Evolutionary conservation across 2,888 invertebrate genomes (phyloP).

Genomic region (Ophion costatus): DNA sequence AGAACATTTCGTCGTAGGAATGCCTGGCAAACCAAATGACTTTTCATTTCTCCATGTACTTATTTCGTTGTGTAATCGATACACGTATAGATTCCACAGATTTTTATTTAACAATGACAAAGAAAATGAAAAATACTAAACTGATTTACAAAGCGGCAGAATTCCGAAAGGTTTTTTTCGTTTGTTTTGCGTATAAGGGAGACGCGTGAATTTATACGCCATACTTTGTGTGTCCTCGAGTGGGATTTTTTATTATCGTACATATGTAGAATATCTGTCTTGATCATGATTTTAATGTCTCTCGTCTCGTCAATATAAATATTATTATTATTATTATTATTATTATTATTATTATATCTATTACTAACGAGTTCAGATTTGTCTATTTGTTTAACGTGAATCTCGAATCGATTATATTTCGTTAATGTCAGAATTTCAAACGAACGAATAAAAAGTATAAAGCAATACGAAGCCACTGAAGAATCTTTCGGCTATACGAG

Average conservation of each 20-base stretch:
- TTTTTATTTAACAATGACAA: constrained; percentile 45
- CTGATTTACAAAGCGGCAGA: not conserved
- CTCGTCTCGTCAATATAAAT: constrained; percentile 20
- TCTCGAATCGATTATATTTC: constrained; percentile 38
- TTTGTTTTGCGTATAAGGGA: constrained; percentile 16
- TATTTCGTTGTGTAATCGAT: constrained; percentile 48
- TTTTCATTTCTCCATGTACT: constrained; percentile 60
- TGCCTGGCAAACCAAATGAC: constrained; percentile 37
- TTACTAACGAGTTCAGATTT: constrained; percentile 15
- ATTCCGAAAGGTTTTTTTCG: not conserved
- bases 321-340: constrained; percentile 46
- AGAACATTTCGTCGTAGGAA: constrained; percentile 11
- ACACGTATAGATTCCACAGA: constrained; percentile 43
- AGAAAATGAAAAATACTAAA: constrained; percentile 6
- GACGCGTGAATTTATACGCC: constrained; percentile 34
- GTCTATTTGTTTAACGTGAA: constrained; percentile 42
- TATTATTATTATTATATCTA: constrained; percentile 25
- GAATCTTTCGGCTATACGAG: constrained; percentile 23
- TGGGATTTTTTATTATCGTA: constrained; percentile 53
- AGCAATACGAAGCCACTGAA: constrained; percentile 56
- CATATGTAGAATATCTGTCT: constrained; percentile 47
- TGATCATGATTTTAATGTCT: constrained; percentile 52
- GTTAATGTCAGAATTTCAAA: constrained; percentile 10
- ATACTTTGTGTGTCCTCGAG: constrained; percentile 50
- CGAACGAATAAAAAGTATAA: constrained; percentile 37